These are phyloP conservation scores for Anhinga anhinga DNA, from an alignment of 2,113 vertebrate genomes.

Conservation along the genomic window DNA sequence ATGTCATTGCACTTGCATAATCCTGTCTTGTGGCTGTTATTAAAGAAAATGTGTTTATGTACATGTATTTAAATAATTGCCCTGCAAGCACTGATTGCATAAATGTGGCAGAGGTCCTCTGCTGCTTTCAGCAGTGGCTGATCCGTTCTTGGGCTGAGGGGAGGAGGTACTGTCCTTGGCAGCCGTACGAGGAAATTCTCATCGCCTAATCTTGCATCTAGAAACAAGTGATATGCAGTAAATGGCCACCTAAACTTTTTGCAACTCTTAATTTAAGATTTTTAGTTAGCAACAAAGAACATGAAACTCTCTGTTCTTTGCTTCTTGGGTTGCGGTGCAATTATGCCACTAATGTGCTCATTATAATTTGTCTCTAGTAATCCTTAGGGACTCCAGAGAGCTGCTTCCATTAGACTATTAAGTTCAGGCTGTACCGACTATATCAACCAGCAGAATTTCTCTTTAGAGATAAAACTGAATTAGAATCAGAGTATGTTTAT, in stretches of 20 bases:
- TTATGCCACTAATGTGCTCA: not conserved
- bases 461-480: not conserved
- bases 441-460: not conserved
- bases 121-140: not conserved
- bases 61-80: not conserved
- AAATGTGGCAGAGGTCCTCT: not conserved
- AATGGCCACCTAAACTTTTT: not conserved
- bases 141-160: accelerated
- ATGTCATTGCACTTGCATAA: not conserved
- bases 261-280: conserved; percentile 15
- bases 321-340: not conserved
- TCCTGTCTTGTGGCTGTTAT: not conserved
- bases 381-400: not conserved
- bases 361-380: conserved; percentile 12
- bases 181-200: not conserved
- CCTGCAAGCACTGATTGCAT: not conserved
- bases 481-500: not conserved
- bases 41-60: not conserved
- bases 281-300: not conserved
- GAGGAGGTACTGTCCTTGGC: not conserved
- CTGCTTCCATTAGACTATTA: not conserved
- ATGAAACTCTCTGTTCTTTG: not conserved
- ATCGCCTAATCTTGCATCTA: not conserved
- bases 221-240: not conserved
- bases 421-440: not conserved